Evolutionary conservation across 30 jellyfish, hydroid and myxozoan genomes (phyloP).

Genomic region (Mastigias papua): DNA sequence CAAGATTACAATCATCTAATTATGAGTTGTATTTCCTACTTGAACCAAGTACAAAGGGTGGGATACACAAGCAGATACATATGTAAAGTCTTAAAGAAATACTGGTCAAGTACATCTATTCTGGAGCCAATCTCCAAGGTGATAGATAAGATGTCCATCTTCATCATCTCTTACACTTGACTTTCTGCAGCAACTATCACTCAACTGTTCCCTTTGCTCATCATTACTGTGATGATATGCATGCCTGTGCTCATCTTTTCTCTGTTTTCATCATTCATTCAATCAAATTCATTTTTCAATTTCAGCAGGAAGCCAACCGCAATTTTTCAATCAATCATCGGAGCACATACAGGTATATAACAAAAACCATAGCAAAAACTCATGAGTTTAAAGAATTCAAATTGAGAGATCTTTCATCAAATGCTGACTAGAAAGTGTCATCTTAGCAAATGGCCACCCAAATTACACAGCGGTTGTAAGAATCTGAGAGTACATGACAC

Average conservation of each 20-base stretch:
- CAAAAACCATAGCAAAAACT: constrained; percentile 81
- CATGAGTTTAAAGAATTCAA: constrained; percentile 51
- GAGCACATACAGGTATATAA: constrained; percentile 76
- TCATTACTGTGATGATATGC: constrained; percentile 57
- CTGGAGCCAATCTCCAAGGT: constrained; percentile 96
- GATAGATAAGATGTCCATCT: constrained; percentile 97
- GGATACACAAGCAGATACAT: constrained; percentile 33
- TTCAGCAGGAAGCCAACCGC: constrained; percentile 77
- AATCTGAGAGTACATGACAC: too few relatives aligned
- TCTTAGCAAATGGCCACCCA: background rate
- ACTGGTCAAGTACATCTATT: constrained; percentile 92
- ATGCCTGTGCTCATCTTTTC: constrained; percentile 67
- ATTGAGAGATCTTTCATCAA: constrained; percentile 21
- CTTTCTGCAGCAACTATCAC: constrained; percentile 64
- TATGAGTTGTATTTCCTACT: too few relatives aligned
- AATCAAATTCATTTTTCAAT: constrained; percentile 70
- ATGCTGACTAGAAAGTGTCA: background rate
- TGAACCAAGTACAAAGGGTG: too few relatives aligned
- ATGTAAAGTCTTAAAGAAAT: constrained; percentile 67
- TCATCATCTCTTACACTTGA: constrained; percentile 85
- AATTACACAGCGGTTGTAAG: too few relatives aligned
- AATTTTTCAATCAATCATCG: constrained; percentile 62
- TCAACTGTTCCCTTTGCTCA: constrained; percentile 59
- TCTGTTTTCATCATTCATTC: constrained; percentile 72
- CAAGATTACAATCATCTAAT: too few relatives aligned